Evolutionary conservation across 1,140 invertebrate genomes (phyloP).

Genomic region (Pseudachorutes palmiensis): DNA sequence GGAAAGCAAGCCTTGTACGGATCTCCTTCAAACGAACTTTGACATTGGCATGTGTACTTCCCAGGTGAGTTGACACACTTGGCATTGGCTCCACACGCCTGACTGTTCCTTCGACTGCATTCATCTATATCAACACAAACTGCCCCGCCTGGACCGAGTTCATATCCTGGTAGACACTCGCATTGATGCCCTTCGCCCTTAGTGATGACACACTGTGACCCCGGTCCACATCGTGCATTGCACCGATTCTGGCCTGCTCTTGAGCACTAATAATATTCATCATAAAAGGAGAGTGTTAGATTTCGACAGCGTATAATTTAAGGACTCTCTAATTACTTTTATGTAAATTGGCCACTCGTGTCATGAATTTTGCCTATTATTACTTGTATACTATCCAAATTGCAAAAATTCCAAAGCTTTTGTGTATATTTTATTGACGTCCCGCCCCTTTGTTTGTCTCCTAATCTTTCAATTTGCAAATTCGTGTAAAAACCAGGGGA

Average conservation of each 20-base stretch:
- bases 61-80: slow-evolving; percentile 73
- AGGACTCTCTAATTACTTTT: too few relatives aligned
- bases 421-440: too few relatives aligned
- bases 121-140: slow-evolving; percentile 72
- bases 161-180: slow-evolving; percentile 61
- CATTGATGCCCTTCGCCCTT: slow-evolving; percentile 58
- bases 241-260: slow-evolving; percentile 56
- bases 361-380: too few relatives aligned
- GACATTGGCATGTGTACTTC: slow-evolving; percentile 69
- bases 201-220: slow-evolving; percentile 63
- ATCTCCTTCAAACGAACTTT: slow-evolving; percentile 65
- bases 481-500: too few relatives aligned
- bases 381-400: too few relatives aligned
- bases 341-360: too few relatives aligned
- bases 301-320: too few relatives aligned
- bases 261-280: too few relatives aligned
- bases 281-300: too few relatives aligned
- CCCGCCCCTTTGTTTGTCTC: too few relatives aligned
- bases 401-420: too few relatives aligned
- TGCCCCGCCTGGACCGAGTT: slow-evolving; percentile 44
- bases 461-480: too few relatives aligned
- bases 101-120: slow-evolving; percentile 57
- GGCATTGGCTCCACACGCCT: slow-evolving; percentile 66
- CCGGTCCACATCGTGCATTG: slow-evolving; percentile 56
- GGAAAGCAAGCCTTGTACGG: slow-evolving; percentile 54